Conservation (phyloP, 1,140 invertebrate species). For the Orchestia grillus region DNA sequence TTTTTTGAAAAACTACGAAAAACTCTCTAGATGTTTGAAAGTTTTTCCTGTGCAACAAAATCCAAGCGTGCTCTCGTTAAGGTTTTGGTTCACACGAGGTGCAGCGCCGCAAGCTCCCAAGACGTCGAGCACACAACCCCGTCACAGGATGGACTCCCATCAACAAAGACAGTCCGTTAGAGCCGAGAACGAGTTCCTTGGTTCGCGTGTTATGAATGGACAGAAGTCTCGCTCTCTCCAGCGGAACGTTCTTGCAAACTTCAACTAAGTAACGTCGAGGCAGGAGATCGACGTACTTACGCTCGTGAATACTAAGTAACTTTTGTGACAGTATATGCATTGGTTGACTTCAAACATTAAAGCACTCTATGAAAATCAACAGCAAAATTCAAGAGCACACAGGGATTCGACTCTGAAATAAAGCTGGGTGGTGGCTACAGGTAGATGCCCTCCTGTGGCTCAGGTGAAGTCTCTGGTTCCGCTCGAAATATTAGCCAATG, state of each 20-base stretch:
- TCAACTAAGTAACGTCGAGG: too few species aligned
- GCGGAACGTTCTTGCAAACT: too few species aligned
- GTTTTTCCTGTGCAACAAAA: not conserved
- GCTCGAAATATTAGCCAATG: not conserved
- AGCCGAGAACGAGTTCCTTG: too few species aligned
- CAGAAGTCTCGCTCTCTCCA: too few species aligned
- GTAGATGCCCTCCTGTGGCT: not conserved
- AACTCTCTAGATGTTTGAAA: not conserved
- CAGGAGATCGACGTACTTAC: too few species aligned
- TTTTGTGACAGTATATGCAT: too few species aligned
- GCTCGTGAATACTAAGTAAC: too few species aligned
- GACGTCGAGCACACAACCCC: too few species aligned
- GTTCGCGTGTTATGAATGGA: too few species aligned
- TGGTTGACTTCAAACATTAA: not conserved
- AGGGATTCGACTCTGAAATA: not conserved
- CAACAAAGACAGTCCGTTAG: not conserved
- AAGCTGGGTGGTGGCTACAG: not conserved
- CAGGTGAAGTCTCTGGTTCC: not conserved
- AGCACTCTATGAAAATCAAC: not conserved
- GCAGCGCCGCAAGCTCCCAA: not conserved
- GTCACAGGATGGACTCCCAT: too few species aligned
- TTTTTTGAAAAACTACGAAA: not conserved
- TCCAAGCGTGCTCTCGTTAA: not conserved
- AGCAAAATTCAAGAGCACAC: not conserved
- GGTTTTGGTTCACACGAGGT: not conserved